Evolutionary conservation across 2,113 vertebrate genomes (phyloP), one percentile per base, ranked within the genome.

Genomic region (Alosa alosa): DNA sequence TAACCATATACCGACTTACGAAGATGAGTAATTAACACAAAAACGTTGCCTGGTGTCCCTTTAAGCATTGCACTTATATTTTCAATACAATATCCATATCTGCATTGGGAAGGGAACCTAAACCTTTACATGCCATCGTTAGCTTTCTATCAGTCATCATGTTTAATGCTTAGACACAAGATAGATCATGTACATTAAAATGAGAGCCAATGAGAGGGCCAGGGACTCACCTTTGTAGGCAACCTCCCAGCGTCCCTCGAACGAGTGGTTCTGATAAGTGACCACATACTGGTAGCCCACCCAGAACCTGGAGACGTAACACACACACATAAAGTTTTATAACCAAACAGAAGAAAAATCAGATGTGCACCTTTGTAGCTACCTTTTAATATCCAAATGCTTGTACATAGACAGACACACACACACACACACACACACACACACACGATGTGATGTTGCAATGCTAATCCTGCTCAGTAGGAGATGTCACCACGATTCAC

Each of bases 231-330:
- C 97, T 97, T 99, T 99, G 88, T 98, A 97, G 1, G 97, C 97
- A 0, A 99, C 98, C 90, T 99, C 97, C 98, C 98, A 99, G 86
- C 94, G 97, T 6, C 98, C 98, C 93, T 97, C 96, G 82, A 98
- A 87, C 6, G 98, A 97, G 91, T 93, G 95, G 91, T 97, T 99
- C 90, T 96, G 95, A 92, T 95, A 96, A 55, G 98, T 97, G 93
- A 99, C 95, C 85, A 99, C 96, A 88, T 98, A 99, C 87, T 99
- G 98, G 94, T 99, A 99, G 13, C 98, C 98, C 57, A 99, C 98
- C 98, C 98, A 99, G 91, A 99, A 96, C 93, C 98, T 99, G 87
- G 0, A 87, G 78, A 55, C 22, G n/a, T 5, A 9, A 15, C 64
- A 36, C 64, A 72, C 25, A 72, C 64, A 13, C 64, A 22, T 1